Base-by-base conservation (phyloP, 2,888 invertebrate species). In the Lepidonotus clava region DNA sequence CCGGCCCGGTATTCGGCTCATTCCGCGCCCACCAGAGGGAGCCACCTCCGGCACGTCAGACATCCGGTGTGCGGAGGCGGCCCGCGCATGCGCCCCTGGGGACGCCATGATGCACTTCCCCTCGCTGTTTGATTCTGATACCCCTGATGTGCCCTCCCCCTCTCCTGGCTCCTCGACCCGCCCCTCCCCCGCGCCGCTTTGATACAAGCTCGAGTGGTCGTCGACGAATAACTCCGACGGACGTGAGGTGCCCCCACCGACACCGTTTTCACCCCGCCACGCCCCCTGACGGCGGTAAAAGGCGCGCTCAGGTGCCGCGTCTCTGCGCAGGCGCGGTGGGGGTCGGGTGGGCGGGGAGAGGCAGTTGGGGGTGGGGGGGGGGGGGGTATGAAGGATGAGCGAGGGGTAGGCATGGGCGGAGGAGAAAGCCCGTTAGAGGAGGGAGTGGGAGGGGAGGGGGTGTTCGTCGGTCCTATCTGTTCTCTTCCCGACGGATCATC, bases 151-250 rank as follows among this genome's bases (percentile, higher is more conserved):
- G 46, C n/a, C n/a, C n/a, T n/a, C n/a, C n/a, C n/a, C n/a, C n/a
- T n/a, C n/a, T n/a, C n/a, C n/a, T n/a, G n/a, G n/a, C n/a, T n/a
- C n/a, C n/a, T n/a, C n/a, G n/a, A n/a, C n/a, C n/a, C n/a, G n/a
- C n/a, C n/a, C n/a, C n/a, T n/a, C n/a, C n/a, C n/a, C n/a, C n/a
- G 46, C 36, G 38, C 6, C 36, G 18, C 71, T 71, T 71, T 71
- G 71, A 71, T 71, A 71, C 71, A 71, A 4, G 71, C 36, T 36
- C 71, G 71, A 38, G 38, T 71, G 71, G 36, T 11, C 36, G 14
- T 11, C 56, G 24, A n/a, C 14, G 56, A 56, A 56, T 56, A 56
- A 56, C 56, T 56, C n/a, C 21, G n/a, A 5, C 24, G 56, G 56
- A 56, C 56, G 56, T 11, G 56, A 11, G 24, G 56, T 11, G 14